Conservation (phyloP, 2,888 invertebrate species). For the Ephialtes manifestator region DNA sequence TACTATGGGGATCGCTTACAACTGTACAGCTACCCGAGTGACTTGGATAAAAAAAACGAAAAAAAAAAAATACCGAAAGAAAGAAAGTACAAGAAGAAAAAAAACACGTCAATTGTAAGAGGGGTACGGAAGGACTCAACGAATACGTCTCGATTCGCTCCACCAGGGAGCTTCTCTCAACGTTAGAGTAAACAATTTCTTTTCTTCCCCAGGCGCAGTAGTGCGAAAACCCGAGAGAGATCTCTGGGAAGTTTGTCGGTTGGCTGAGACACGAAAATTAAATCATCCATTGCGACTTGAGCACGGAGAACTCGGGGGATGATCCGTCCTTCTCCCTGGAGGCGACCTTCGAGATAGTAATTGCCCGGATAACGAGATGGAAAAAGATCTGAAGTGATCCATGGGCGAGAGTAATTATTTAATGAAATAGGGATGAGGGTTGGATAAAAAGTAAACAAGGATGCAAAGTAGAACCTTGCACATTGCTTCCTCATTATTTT, state of each 20-base stretch:
- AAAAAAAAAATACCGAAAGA: not conserved
- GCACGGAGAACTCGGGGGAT: not conserved
- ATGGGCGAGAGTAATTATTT: constrained; percentile 35
- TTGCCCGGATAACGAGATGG: not conserved
- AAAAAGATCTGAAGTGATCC: not conserved
- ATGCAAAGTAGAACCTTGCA: too few species aligned
- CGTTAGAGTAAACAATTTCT: constrained; percentile 36
- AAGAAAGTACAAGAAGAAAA: not conserved
- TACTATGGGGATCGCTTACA: constrained; percentile 7
- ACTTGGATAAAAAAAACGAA: not conserved
- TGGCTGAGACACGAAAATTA: constrained; percentile 53
- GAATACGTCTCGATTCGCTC: constrained; percentile 31
- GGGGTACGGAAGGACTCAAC: constrained; percentile 2
- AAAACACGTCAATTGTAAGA: not conserved
- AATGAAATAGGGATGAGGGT: not conserved
- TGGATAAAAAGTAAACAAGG: not conserved
- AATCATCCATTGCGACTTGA: constrained; percentile 48
- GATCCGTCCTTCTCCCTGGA: not conserved
- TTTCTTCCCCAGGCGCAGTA: constrained; percentile 18
- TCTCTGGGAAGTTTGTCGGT: constrained; percentile 30
- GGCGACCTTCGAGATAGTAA: constrained; percentile 8
- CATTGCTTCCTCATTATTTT: too few species aligned
- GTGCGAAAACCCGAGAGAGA: not conserved
- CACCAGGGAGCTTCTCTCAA: constrained; percentile 16
- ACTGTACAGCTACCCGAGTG: not conserved